Conservation (phyloP, 2,113 vertebrate genomes). For the Genyomyrus donnyi region DNA sequence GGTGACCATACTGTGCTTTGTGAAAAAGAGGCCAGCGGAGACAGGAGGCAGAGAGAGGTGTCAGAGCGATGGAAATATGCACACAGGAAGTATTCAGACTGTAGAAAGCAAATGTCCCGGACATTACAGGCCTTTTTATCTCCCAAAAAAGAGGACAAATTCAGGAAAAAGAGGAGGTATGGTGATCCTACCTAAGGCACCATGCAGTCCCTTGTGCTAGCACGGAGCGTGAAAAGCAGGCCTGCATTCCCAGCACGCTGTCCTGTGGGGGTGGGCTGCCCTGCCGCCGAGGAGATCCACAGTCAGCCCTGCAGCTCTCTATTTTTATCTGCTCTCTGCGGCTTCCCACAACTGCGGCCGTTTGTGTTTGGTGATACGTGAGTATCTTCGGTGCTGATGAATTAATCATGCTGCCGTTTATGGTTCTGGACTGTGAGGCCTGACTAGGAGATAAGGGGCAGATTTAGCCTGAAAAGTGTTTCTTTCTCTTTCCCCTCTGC, state of each 20-base stretch:
- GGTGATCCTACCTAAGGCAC: not conserved
- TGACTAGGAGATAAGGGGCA: not conserved
- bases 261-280: not conserved
- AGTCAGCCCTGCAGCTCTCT: slow-evolving; percentile 22
- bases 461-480: not conserved
- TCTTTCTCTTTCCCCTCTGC: not conserved
- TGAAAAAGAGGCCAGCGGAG: not conserved
- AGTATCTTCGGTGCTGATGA: slow-evolving; percentile 6
- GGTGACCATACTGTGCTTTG: not conserved
- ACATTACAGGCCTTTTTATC: not conserved
- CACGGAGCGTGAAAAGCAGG: not conserved
- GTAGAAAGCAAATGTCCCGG: not conserved
- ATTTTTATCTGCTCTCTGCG: slow-evolving; percentile 35
- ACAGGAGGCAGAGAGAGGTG: not conserved
- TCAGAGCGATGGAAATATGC: not conserved
- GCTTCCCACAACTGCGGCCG: not conserved
- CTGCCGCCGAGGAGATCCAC: slow-evolving; percentile 17
- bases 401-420: not conserved
- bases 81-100: not conserved
- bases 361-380: not conserved
- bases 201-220: not conserved
- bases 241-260: not conserved
- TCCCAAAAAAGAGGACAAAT: not conserved
- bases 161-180: not conserved
- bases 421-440: not conserved